A percentile compares a stretch with the other conserved stretches of the same genome.
Evolutionary conservation across 2,113 vertebrate species (phyloP).

Genomic region (Neotragus pygmaeus): DNA sequence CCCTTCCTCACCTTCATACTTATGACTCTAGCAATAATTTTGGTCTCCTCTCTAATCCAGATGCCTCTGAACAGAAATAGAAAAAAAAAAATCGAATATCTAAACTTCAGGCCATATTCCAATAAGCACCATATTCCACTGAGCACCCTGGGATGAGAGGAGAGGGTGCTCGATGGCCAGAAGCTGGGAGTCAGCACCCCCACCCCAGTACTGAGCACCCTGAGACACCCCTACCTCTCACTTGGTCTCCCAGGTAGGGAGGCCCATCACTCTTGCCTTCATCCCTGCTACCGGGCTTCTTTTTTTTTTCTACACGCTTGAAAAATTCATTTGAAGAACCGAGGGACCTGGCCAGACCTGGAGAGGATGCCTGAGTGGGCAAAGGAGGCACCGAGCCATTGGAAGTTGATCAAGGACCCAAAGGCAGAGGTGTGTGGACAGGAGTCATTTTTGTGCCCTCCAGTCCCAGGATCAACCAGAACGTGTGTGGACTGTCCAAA

Average conservation of each 20-base stretch:
- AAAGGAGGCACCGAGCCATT: background rate
- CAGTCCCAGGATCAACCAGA: background rate
- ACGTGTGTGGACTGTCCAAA: background rate
- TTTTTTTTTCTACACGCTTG: background rate
- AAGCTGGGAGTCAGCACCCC: no score
- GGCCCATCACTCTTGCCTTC: background rate
- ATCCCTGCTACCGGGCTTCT: background rate
- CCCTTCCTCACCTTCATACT: background rate
- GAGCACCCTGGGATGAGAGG: background rate
- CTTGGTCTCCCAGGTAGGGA: background rate
- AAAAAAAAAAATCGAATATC: background rate
- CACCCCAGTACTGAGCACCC: background rate
- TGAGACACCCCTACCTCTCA: background rate
- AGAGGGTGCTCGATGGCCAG: fast-evolving
- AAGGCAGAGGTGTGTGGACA: background rate
- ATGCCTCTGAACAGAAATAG: background rate
- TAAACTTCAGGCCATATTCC: background rate
- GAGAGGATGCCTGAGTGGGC: background rate
- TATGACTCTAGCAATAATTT: background rate
- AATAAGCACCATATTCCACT: background rate
- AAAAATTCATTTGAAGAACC: background rate
- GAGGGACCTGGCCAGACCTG: background rate
- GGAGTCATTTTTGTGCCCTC: background rate
- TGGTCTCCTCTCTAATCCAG: background rate
- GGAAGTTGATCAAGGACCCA: background rate